Evolutionary conservation across 2,113 vertebrate genomes (phyloP), one percentile per base, ranked within the genome.

Genomic region (Apodemus sylvaticus): DNA sequence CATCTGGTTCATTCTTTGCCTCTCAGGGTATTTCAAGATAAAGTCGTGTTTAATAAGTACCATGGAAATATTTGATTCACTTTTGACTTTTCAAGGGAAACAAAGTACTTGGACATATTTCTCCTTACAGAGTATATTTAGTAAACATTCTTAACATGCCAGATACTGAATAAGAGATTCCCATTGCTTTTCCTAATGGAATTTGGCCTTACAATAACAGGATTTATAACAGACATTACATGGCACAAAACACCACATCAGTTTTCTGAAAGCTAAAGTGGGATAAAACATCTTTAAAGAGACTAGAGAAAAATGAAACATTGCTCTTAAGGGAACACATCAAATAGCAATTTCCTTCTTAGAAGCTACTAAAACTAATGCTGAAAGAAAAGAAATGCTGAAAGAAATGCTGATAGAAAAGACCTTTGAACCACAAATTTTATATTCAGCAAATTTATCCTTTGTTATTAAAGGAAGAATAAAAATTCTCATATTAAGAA

Each of bases 11-110:
- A 73, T 60, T 4, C 73, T 81, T 94, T 82, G 26, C n/a, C 31
- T 24, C 14, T 45, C 74, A 87, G 68, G 22, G 16, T 53, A 71
- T 29, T 51, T 96, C 5, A 91, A 62, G 19, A 24, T 7, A 90
- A 92, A 94, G 70, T 90, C 92, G 77, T 86, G 77, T 94, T 87
- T 77, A 94, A 7, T 90, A 70, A 62, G 82, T 20, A 90, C 42
- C 36, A 81, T 60, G 11, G 77, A n/a, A 79, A 71, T 13, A 55
- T 19, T 1, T 88, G 29, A 88, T n/a, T 88, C 3, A 31, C 55
- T 88, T 81, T 77, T 77, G 81, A 48, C 7, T 70, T 51, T 58
- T n/a, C 36, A 74, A 42, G 81, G 26, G 81, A 87, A 81, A 17
- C 14, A 85, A 91, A 26, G 31, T 71, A 70, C 22, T 77, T 94